Base-by-base conservation (phyloP, 2,888 invertebrate species). In the Mantis religiosa region DNA sequence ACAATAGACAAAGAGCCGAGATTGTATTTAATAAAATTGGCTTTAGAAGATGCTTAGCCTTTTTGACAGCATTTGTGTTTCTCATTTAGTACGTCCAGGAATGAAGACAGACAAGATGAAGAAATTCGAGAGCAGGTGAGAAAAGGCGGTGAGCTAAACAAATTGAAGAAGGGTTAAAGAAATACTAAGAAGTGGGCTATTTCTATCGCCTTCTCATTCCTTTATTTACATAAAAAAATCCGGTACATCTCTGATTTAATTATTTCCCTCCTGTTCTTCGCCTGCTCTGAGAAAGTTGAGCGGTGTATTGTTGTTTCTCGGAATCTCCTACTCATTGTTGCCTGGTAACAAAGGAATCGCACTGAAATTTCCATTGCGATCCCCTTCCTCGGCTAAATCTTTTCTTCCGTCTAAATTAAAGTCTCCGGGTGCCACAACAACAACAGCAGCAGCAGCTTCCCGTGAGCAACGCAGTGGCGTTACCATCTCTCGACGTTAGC, bases 391-490 rank as follows among this genome's bases (percentile, higher is more conserved):
- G 20, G 28, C 30, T 41, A 30, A 47, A 28, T 87, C 83, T 88
- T 88, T 89, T 89, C 88, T 88, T 89, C 84, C 15, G 47, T 54
- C 81, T 89, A 88, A 90, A 89, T 90, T 89, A 83, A 87, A 90
- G 89, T 85, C 82, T 86, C 81, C 30, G 28, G 15, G 54, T 71
- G 54, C 54, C 54, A 20, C 54, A 71, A 71, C 54, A 71, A 25
- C 20, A 71, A 20, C 54, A 71, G 4, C 15, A 15, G 15, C 54
- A 15, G 15, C 12, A 71, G 54, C 25, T 71, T 71, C 20, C 20
- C 4, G 4, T 15, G 20, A 71, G 54, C 54, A 71, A 71, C 20
- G 20, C 54, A 71, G 54, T 71, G 54, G 54, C 54, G 54, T 71
- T 6, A 71, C 15, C 20, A 6, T 20, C 54, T 71, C 4, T 3